A percentile compares a stretch with the other conserved stretches of the same genome.
Evolutionary conservation across 2,888 invertebrate species (phyloP).

Genomic region (Nomada lathburiana): DNA sequence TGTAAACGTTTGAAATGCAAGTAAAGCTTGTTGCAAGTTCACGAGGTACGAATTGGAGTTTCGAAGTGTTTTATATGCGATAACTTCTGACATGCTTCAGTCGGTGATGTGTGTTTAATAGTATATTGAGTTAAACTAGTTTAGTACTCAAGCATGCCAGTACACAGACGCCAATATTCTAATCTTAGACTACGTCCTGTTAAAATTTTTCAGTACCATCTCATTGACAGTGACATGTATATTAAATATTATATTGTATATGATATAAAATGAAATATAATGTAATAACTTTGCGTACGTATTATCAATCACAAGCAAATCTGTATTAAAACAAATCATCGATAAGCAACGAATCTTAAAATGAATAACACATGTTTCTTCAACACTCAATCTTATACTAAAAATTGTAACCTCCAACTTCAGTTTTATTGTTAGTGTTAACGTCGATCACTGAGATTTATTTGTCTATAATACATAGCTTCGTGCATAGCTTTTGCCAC

Average conservation of each 20-base stretch:
- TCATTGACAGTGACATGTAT: not conserved
- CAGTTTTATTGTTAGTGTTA: too few relatives aligned
- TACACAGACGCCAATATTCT: not conserved
- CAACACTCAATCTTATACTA: not conserved
- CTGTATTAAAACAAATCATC: too few relatives aligned
- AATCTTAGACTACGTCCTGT: not conserved
- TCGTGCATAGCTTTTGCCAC: not conserved
- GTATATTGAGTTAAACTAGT: not conserved
- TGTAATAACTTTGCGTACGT: too few relatives aligned
- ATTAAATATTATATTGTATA: too few relatives aligned
- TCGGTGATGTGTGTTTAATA: not conserved
- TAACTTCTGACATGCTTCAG: not conserved
- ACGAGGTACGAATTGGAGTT: constrained; percentile 12
- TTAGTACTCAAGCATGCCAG: not conserved
- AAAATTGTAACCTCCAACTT: not conserved
- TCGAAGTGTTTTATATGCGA: constrained; percentile 19
- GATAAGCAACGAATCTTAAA: too few relatives aligned
- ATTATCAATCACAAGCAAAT: too few relatives aligned
- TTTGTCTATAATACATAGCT: not conserved
- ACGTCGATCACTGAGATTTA: not conserved
- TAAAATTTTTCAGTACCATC: not conserved
- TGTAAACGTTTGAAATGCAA: constrained; percentile 21
- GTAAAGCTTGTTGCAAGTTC: constrained; percentile 12
- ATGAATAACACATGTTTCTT: not conserved
- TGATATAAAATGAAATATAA: too few relatives aligned